Percentiles rank a stretch among this genome's conserved stretches.
Evolutionary conservation across 2,888 invertebrate species (phyloP).

Genomic region (Erebia palarica): DNA sequence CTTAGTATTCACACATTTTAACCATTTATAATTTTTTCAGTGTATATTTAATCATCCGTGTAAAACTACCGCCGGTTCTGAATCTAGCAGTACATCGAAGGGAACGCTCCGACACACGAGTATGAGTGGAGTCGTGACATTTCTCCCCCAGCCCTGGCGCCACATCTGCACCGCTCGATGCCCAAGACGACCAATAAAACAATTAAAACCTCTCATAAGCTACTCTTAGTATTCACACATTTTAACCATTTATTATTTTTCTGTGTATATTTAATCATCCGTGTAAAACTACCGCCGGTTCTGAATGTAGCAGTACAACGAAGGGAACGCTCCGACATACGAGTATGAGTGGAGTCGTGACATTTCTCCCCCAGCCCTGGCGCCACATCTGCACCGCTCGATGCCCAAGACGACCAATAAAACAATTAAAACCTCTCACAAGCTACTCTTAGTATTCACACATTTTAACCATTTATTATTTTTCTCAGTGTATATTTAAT

Average conservation of each 20-base stretch:
- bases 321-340: conserved; percentile 43
- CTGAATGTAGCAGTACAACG: conserved; percentile 49
- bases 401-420: conserved; percentile 54
- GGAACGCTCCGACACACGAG: conserved; percentile 43
- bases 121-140: conserved; percentile 58
- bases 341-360: conserved; percentile 54
- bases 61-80: too few species aligned
- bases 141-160: conserved; percentile 54
- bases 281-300: not conserved
- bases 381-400: conserved; percentile 57
- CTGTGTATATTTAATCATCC: not conserved
- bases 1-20: too few species aligned
- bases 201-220: too few species aligned
- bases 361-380: conserved; percentile 61
- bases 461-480: too few species aligned
- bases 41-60: too few species aligned
- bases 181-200: conserved; percentile 52
- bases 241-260: too few species aligned
- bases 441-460: too few species aligned
- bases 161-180: conserved; percentile 59
- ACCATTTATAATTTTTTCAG: too few species aligned
- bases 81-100: conserved; percentile 50
- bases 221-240: too few species aligned
- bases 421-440: conserved; percentile 49
- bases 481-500: not conserved